Conservation (phyloP, 1,140 invertebrate species). For the Drosophila mayri region DNA sequence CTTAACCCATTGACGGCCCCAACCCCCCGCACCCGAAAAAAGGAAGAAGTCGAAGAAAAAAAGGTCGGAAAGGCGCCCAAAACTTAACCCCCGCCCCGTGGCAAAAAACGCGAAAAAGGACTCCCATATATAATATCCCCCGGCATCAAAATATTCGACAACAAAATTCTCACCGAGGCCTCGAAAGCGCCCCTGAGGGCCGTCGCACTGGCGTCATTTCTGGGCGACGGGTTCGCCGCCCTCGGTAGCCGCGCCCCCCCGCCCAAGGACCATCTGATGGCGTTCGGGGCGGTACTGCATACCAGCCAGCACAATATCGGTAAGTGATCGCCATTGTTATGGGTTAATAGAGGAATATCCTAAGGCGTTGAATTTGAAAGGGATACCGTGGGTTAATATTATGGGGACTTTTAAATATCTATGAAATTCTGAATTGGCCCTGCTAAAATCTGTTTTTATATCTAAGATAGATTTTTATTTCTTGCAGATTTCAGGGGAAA, state of each 20-base stretch:
- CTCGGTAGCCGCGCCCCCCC: conserved; percentile 82
- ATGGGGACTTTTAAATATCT: too few relatives aligned
- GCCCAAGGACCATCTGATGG: conserved; percentile 85
- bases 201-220: conserved; percentile 85
- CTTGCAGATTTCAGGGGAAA: too few relatives aligned
- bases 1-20: conserved; percentile 26
- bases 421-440: too few relatives aligned
- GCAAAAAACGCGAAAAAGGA: conserved; percentile 43
- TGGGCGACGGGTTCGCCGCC: conserved; percentile 85
- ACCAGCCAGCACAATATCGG: conserved; percentile 85
- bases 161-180: conserved; percentile 85
- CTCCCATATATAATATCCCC: conserved; percentile 47
- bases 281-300: conserved; percentile 84
- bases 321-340: conserved; percentile 46
- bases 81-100: conserved; percentile 3
- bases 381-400: too few relatives aligned
- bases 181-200: conserved; percentile 85
- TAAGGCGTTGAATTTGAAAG: neutral
- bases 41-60: neutral
- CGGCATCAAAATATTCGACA: conserved; percentile 72
- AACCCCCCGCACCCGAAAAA: neutral
- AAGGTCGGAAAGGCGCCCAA: conserved; percentile 12
- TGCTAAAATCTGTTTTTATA: too few relatives aligned
- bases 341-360: neutral
- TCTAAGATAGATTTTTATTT: too few relatives aligned